Evolutionary conservation across 1,140 invertebrate species (phyloP), one percentile per base, ranked within the genome.

Genomic region (Brachionus sp.): DNA sequence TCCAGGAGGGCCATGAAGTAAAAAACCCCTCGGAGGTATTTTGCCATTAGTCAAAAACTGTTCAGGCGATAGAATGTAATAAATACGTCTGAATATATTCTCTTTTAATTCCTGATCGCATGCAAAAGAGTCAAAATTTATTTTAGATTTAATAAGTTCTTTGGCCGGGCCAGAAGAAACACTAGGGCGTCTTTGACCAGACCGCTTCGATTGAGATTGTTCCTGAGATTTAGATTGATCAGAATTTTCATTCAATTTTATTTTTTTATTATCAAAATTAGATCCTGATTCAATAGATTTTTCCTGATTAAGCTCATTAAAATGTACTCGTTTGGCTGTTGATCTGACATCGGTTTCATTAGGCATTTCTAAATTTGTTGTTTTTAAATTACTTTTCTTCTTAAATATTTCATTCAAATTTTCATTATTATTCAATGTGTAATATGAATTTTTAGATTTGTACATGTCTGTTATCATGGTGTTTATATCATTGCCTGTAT

Each of bases 1-100:
- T 0, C 96, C 96, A 19, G 95, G 94, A 10, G 95, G 95, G 1
- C 96, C 96, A 89, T 95, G 94, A 62, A 97, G 89, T n/a, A 96
- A 89, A 87, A 96, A 92, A 42, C 95, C 94, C 96, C 93, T 90
- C 0, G 94, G 94, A 37, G 94, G 92, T 82, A 92, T 92, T 84
- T 95, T 91, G 9, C 94, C 94, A 70, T 82, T 82, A 10, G 39
- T 16, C 16, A 82, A 16, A 82, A 82, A 82, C n/a, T 66, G 37
- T 29, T 82, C 62, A n/a, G 80, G 80, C 2, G 57, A 44, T 29
- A 82, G 42, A 35, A 82, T 82, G 44, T 66, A 82, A 82, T 68
- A 82, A 35, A 82, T 82, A 25, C 80, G 35, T 50, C 80, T 64
- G 42, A 82, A 50, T 68, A 82, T 66, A 37, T 68, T 82, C 23